Evolutionary conservation across 2,113 vertebrate genomes (phyloP).

Genomic region (Esox niger): DNA sequence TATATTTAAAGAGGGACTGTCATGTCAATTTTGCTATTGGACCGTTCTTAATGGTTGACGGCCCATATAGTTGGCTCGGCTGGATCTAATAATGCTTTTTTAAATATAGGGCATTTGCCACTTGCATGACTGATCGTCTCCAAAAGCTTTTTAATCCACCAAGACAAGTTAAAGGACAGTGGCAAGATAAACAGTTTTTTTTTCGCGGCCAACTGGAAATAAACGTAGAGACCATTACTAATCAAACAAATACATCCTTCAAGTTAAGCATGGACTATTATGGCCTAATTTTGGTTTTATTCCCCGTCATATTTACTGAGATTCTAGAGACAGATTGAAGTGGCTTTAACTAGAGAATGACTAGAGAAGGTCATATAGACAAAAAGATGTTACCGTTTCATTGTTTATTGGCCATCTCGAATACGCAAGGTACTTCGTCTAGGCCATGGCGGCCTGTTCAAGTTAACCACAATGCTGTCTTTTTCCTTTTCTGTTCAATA

Average conservation of each 20-base stretch:
- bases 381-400: constrained; percentile 54
- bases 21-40: not conserved
- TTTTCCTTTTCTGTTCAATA: not conserved
- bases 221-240: constrained; percentile 45
- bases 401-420: constrained; percentile 13
- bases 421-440: constrained; percentile 21
- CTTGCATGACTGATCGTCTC: constrained; percentile 64
- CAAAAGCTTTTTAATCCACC: constrained; percentile 65
- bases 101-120: constrained; percentile 36
- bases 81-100: not conserved
- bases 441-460: constrained; percentile 45
- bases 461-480: constrained; percentile 25
- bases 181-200: constrained; percentile 58
- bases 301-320: constrained; percentile 23
- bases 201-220: constrained; percentile 52
- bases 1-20: no score
- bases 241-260: constrained; percentile 26
- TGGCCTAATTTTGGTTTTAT: not conserved
- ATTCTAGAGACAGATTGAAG: constrained; percentile 22
- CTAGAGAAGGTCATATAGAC: constrained; percentile 53
- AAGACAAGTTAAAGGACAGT: constrained; percentile 64
- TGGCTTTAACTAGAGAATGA: constrained; percentile 61
- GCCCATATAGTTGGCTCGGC: not conserved
- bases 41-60: not conserved
- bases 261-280: not conserved